Base-by-base conservation (phyloP, 1,140 invertebrate genomes). In the Scaptomyza graminum region DNA sequence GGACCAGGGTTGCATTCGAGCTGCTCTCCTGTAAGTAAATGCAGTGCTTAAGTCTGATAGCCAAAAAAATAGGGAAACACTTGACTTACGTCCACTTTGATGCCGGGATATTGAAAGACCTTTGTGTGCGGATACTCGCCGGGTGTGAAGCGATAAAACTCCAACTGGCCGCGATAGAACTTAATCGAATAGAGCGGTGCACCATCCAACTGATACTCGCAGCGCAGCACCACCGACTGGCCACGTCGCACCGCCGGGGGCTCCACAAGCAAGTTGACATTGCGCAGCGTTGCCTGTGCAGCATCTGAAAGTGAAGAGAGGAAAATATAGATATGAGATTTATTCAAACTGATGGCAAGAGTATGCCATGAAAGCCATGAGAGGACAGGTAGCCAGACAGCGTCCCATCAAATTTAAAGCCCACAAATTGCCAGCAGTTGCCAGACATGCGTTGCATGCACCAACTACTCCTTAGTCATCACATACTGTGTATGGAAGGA, bases 81-180 rank as follows among this genome's bases (percentile, higher is more conserved):
- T 22, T n/a, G 54, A 95, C 96, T 96, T 91, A 97, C 96, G 91
- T 96, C 95, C 44, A 97, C 94, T 79, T 94, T 91, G 44, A 96
- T 94, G 55, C 95, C 95, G 3, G 93, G 92, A 44, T 96, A 92
- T 44, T 94, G 93, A 91, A 96, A 97, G 57, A 94, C 93, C 88
- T 95, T 96, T 1, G 93, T 95, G 13, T 93, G 92, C 0, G 95
- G 95, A 34, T 91, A 92, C 70, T 96, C 95, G 51, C 93, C 94
- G 0, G 95, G 95, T 0, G 95, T 95, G 87, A 94, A 96, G 73
- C 96, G 93, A 92, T 96, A 96, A 92, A 96, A 96, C 91, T 96
- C 96, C 76, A 94, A 93, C 74, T 93, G 94, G 9, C 96, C 95
- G 49, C 95, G 93, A 92, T 96, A 96, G 94, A 95, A 96, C 92